Evolutionary conservation across 2,113 vertebrate genomes (phyloP).

Genomic region (Tetrax tetrax): DNA sequence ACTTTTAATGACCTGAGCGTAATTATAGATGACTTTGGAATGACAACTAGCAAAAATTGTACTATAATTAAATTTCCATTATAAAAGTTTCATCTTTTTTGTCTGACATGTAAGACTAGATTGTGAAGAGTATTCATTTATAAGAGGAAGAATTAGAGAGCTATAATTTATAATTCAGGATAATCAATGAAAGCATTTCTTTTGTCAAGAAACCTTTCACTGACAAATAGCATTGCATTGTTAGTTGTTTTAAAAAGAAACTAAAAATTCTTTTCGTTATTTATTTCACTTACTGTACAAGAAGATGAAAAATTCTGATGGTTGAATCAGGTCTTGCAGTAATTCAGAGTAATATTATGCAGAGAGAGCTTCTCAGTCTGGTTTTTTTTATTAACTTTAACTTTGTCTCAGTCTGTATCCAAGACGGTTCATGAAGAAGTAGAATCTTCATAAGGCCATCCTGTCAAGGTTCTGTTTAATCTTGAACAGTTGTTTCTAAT

Average conservation of each 20-base stretch:
- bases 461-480: background rate
- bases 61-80: constrained; percentile 76
- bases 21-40: constrained; percentile 57
- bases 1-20: constrained; percentile 59
- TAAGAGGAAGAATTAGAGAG: constrained; percentile 54
- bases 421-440: background rate
- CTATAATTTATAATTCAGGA: constrained; percentile 71
- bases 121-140: constrained; percentile 65
- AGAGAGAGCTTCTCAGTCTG: background rate
- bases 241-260: constrained; percentile 48
- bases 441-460: background rate
- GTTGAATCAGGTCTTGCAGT: background rate
- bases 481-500: background rate
- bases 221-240: constrained; percentile 38
- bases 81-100: constrained; percentile 63
- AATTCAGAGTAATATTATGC: background rate
- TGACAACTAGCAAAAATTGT: constrained; percentile 68
- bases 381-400: background rate
- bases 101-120: constrained; percentile 56
- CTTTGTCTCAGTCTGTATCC: background rate
- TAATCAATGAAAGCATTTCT: constrained; percentile 63
- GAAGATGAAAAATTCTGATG: background rate
- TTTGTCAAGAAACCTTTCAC: constrained; percentile 52
- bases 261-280: background rate
- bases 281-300: constrained; percentile 14